Percentiles rank a stretch among this genome's conserved stretches.
Evolutionary conservation across 2,888 invertebrate species (phyloP).

Genomic region (Meiosimyza platycephala): DNA sequence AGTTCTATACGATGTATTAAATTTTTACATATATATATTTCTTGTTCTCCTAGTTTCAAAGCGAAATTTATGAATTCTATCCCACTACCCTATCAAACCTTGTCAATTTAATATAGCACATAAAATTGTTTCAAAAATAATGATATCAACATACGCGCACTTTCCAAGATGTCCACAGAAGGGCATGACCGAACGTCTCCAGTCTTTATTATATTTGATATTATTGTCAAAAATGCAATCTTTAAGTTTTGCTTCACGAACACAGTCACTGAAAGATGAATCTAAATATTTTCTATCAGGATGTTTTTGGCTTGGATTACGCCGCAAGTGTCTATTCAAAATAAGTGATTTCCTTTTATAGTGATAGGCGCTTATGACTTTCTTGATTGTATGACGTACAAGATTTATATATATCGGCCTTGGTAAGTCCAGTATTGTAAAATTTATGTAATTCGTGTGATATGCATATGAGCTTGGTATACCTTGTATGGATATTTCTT

Average conservation of each 20-base stretch:
- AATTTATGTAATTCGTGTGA: constrained; percentile 89
- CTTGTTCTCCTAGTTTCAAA: not conserved
- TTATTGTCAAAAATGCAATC: constrained; percentile 39
- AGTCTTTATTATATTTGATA: constrained; percentile 38
- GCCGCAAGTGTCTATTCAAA: too few relatives aligned
- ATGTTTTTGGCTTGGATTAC: too few relatives aligned
- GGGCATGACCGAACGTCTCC: constrained; percentile 39
- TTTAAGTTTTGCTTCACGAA: constrained; percentile 20
- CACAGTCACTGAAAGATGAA: constrained; percentile 41
- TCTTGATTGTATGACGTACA: constrained; percentile 85
- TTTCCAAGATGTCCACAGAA: constrained; percentile 40
- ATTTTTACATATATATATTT: too few relatives aligned
- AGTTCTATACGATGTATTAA: too few relatives aligned
- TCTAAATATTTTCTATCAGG: not conserved
- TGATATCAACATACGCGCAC: constrained; percentile 38
- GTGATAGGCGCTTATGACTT: constrained; percentile 89
- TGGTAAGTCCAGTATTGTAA: constrained; percentile 79
- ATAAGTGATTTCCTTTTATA: constrained; percentile 86
- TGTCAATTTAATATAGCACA: too few relatives aligned
- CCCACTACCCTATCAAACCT: not conserved
- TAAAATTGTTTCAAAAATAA: not conserved
- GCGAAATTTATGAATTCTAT: too few relatives aligned
- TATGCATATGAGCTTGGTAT: constrained; percentile 85
- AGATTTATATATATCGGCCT: constrained; percentile 88
- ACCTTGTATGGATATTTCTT: constrained; percentile 73